A percentile compares a stretch with the other conserved stretches of the same genome.
These are phyloP conservation scores for Lagenorhynchus albirostris DNA, from an alignment of 2,113 vertebrate species.

Conservation along the genomic window DNA sequence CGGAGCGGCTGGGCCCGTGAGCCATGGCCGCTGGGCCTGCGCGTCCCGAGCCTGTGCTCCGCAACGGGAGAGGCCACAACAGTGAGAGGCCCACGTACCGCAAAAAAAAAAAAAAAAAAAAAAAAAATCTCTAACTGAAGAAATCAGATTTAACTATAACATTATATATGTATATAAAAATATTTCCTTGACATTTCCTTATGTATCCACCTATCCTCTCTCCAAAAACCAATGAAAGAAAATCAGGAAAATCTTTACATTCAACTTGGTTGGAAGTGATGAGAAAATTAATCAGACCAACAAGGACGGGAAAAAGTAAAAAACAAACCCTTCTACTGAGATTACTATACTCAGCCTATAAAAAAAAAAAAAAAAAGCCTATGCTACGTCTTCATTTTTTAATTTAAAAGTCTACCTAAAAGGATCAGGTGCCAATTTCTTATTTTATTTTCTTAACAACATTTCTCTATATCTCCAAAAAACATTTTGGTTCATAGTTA, in stretches of 20 bases:
- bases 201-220: background rate
- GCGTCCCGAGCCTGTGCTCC: no score
- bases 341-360: background rate
- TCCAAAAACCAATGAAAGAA: background rate
- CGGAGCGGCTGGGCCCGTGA: no score
- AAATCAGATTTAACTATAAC: background rate
- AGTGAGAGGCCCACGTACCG: no score
- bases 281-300: background rate
- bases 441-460: background rate
- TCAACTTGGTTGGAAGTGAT: background rate
- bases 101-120: no score
- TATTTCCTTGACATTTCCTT: background rate
- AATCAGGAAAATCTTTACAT: conserved; percentile 5
- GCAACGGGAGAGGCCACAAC: no score
- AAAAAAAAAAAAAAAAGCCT: background rate
- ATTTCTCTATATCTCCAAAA: background rate
- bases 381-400: background rate
- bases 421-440: background rate
- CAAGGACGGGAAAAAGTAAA: background rate
- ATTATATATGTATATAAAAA: background rate
- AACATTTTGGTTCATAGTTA: background rate
- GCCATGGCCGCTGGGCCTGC: no score
- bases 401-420: background rate
- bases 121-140: background rate
- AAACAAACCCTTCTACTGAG: background rate